Evolutionary conservation across 2,888 invertebrate genomes (phyloP), one percentile per base, ranked within the genome.

Genomic region (Lycocerus yunnanus): DNA sequence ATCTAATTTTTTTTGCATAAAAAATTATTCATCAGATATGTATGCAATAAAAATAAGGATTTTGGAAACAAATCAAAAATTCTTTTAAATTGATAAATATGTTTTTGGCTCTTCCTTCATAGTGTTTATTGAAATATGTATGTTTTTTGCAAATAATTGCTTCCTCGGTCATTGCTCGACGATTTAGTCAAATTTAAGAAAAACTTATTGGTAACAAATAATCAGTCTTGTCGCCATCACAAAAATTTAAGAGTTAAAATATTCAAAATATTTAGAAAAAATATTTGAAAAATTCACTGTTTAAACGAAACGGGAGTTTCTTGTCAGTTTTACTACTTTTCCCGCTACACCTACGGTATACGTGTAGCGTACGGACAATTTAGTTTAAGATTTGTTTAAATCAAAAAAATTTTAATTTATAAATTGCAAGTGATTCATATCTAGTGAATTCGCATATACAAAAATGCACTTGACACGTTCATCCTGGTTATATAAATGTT

Each of bases 401-500:
- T 43, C 43, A n/a, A n/a, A 43, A n/a, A n/a, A 43, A 6, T 6
- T n/a, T 43, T 43, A 2, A 43, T 6, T n/a, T 43, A 43, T 43
- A 43, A 43, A 43, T 43, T n/a, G 0, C 43, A 43, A 43, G 43
- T 43, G 43, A 43, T 43, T 43, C 43, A 43, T 43, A 43, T 43
- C n/a, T n/a, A 43, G n/a, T 43, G 43, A 43, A 43, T 43, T n/a
- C 43, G 43, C 43, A 43, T n/a, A 43, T n/a, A 43, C 43, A 43
- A 43, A 43, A 43, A 63, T 18, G 13, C 61, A 72, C 71, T 75
- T 71, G 69, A 71, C 68, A 69, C 66, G 69, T 71, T 75, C 69
- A 68, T 75, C 69, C 68, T 65, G 71, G 63, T 75, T 75, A 66
- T 69, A 75, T 72, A 69, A 71, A 66, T 66, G 67, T 71, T 66